A percentile compares a stretch with the other conserved stretches of the same genome.
Conservation (phyloP, 2,113 vertebrate species). For the Platichthys stellatus region DNA sequence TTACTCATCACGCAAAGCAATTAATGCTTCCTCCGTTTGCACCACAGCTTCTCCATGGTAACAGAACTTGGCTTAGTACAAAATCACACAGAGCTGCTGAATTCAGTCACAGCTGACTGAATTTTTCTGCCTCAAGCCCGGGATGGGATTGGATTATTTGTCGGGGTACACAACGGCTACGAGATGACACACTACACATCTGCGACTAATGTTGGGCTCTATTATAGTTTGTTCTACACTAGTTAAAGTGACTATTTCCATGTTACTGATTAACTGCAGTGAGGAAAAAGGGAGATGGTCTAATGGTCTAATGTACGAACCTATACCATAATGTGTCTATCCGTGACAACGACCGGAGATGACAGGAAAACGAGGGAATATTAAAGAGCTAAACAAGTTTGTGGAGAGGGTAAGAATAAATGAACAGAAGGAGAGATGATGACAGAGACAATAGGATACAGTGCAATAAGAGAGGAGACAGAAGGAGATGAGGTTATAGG, state of each 20-base stretch:
- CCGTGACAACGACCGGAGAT: too few relatives aligned
- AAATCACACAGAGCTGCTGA: slow-evolving; percentile 12
- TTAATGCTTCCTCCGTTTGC: slow-evolving; percentile 35
- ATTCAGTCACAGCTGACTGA: slow-evolving; percentile 35
- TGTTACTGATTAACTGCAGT: slow-evolving; percentile 14
- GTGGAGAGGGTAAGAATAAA: slow-evolving; percentile 9
- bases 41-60: slow-evolving; percentile 13
- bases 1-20: slow-evolving; percentile 56
- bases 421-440: slow-evolving; percentile 53
- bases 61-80: slow-evolving; percentile 27
- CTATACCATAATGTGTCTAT: slow-evolving; percentile 4
- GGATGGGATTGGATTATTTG: slow-evolving; percentile 9
- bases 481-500: slow-evolving; percentile 52
- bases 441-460: slow-evolving; percentile 50
- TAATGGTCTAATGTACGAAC: background rate
- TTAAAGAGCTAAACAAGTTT: slow-evolving; percentile 33
- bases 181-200: background rate
- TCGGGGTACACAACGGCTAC: background rate
- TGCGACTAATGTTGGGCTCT: background rate
- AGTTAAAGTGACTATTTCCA: slow-evolving; percentile 10
- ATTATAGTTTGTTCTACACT: background rate
- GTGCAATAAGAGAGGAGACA: slow-evolving; percentile 50
- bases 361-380: slow-evolving; percentile 37
- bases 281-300: background rate
- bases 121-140: slow-evolving; percentile 13